Evolutionary conservation across 2,113 vertebrate genomes (phyloP).

Genomic region (Actinemys pallida): DNA sequence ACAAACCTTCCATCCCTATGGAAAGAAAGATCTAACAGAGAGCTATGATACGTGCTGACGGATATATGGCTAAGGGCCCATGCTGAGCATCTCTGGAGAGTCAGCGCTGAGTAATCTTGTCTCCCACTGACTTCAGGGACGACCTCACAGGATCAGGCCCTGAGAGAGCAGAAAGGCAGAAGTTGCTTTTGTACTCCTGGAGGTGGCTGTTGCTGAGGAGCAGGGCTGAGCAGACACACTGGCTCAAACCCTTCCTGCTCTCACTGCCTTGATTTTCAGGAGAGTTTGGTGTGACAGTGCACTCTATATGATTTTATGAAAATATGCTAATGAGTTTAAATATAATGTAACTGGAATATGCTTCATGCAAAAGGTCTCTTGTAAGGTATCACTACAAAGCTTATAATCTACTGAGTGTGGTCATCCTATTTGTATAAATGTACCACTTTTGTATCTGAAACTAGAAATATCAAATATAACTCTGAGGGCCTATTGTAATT

Average conservation of each 20-base stretch:
- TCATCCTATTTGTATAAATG: too few relatives aligned
- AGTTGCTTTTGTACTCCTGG: neutral
- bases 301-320: too few relatives aligned
- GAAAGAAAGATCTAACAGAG: neutral
- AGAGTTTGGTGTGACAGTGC: too few relatives aligned
- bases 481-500: too few relatives aligned
- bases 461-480: too few relatives aligned
- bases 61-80: neutral
- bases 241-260: neutral
- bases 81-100: neutral
- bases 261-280: neutral
- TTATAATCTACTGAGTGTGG: too few relatives aligned
- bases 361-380: too few relatives aligned
- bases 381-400: too few relatives aligned
- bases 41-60: neutral
- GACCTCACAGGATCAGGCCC: neutral
- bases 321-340: too few relatives aligned
- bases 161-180: neutral
- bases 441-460: too few relatives aligned
- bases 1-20: neutral
- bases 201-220: neutral
- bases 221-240: neutral
- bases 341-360: too few relatives aligned
- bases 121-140: neutral
- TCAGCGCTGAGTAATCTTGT: neutral